phyloP scores from a whole-genome alignment of 2,113 vertebrate species.

The Siniperca chuatsi region DNA sequence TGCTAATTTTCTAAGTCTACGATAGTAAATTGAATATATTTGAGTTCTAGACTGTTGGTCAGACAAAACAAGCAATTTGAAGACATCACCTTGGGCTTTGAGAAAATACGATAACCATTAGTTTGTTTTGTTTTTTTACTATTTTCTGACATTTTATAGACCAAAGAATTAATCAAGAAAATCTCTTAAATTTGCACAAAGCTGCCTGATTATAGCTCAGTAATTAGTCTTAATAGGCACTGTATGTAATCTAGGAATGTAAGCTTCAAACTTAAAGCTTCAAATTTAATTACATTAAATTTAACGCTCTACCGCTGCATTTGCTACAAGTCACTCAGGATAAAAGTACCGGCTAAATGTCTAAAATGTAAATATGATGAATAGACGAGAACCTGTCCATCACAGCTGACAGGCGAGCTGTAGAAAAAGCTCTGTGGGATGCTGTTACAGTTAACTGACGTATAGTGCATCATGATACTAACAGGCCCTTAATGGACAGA shows the following conservation, averaged over 20 bases:
- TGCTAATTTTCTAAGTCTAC: not conserved
- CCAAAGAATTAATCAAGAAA: not conserved
- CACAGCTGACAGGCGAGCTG: not conserved
- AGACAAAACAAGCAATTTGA: not conserved
- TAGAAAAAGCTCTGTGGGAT: conserved; percentile 17
- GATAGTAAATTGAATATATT: not conserved
- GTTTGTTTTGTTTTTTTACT: not conserved
- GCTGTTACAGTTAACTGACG: conserved; percentile 38
- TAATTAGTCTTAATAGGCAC: conserved; percentile 17
- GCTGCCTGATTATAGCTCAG: conserved; percentile 16
- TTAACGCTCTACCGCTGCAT: conserved; percentile 36
- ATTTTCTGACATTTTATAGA: not conserved
- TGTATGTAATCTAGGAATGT: conserved; percentile 20
- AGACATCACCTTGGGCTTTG: not conserved
- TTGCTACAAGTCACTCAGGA: conserved; percentile 10
- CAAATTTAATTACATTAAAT: conserved; percentile 47
- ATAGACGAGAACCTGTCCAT: not conserved
- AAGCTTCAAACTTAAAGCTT: conserved; percentile 32
- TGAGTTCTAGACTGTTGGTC: not conserved
- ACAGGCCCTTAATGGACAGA: conserved; percentile 38
- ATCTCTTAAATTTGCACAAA: conserved; percentile 22
- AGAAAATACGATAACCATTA: not conserved
- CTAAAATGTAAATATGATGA: conserved; percentile 13
- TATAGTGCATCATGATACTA: conserved; percentile 18
- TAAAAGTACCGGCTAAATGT: not conserved